Base-by-base conservation (phyloP, 2,888 invertebrate genomes). In the Blera fallax region DNA sequence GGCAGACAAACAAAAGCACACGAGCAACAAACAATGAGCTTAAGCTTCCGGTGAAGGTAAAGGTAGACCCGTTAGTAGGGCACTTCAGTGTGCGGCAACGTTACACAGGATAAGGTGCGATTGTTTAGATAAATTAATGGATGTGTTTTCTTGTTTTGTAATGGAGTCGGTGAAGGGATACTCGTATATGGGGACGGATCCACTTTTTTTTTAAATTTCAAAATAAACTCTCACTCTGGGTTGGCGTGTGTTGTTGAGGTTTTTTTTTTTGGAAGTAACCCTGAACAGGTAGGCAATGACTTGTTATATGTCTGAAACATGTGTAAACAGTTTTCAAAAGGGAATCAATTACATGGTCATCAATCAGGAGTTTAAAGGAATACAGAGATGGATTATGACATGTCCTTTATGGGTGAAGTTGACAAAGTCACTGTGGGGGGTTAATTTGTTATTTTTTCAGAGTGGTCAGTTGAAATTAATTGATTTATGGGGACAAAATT, bases 71-170 rank as follows among this genome's bases (percentile, higher is more conserved):
- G 10, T 11, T 8, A 8, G 18, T 32, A 16, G 16, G 29, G 43
- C 50, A 65, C 64, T 72, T 58, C 11, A n/a, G 27, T 50, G 34
- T 37, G 24, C 34, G 62, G 27, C 34, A 64, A 21, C 10, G 67
- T 32, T 50, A 8, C 29, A 11, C 18, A 34, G 78, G 65, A 62
- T 73, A 78, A 83, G 65, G 72, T 67, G 83, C 29, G 60, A 83
- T 62, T 83, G 83, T 83, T 83, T 65, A 56, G 60, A 78, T 78
- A 62, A 83, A 83, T 67, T 83, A 73, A 78, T 62, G 73, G 78
- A 52, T 45, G 65, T 70, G 32, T 69, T 21, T 50, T 40, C 21
- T 58, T 34, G 37, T 48, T 56, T 58, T 73, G 65, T 43, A 54
- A 74, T 67, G 50, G 64, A 70, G 76, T 43, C 50, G n/a, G n/a